Evolutionary conservation across 1,140 invertebrate genomes (phyloP).

Genomic region (Brachionus plicatilis): DNA sequence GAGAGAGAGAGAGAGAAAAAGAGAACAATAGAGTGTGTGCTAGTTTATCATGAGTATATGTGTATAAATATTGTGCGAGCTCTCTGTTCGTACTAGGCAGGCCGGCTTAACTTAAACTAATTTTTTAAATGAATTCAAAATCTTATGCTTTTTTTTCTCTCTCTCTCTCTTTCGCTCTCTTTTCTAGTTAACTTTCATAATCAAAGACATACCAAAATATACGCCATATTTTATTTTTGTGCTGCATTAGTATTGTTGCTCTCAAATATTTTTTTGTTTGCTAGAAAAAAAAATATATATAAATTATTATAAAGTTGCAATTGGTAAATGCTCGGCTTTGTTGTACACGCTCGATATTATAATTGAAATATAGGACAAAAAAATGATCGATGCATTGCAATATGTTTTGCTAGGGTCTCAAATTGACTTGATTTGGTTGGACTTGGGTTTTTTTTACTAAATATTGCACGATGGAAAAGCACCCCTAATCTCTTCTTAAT

Average conservation of each 20-base stretch:
- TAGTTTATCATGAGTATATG: not conserved
- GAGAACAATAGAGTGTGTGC: not conserved
- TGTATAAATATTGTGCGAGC: not conserved
- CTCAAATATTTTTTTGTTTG: not conserved
- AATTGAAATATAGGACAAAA: not conserved
- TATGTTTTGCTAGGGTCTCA: not conserved
- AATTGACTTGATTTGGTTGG: not conserved
- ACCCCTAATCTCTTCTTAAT: not conserved
- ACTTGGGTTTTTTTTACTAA: not conserved
- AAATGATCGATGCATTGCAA: not conserved
- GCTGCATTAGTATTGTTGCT: not conserved
- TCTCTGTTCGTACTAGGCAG: not conserved
- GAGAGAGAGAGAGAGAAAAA: not conserved
- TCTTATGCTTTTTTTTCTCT: not conserved
- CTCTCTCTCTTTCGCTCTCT: not conserved
- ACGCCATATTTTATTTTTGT: conserved; percentile 20
- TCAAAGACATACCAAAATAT: conserved; percentile 37
- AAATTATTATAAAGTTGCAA: not conserved
- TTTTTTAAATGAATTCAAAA: conserved; percentile 22
- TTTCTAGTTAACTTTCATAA: not conserved
- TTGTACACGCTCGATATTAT: not conserved
- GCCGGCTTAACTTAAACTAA: conserved; percentile 7
- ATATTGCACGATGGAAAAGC: not conserved
- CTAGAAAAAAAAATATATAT: not conserved
- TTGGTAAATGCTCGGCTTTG: not conserved